Evolutionary conservation across 2,888 invertebrate species (phyloP), one percentile per base, ranked within the genome.

Genomic region (Xanthia icteritia): DNA sequence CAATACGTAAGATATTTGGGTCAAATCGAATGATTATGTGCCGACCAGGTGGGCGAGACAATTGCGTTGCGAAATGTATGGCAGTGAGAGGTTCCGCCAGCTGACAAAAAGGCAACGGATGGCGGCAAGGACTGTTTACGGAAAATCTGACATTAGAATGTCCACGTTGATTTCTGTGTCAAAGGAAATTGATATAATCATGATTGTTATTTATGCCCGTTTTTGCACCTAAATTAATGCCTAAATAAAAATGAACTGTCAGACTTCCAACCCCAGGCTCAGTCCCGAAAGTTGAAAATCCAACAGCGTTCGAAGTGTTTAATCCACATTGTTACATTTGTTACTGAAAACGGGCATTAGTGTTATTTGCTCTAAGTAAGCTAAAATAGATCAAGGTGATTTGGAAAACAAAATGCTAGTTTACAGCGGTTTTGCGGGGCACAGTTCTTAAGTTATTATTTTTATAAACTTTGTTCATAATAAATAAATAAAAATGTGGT

Each of bases 51-150:
- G 81, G 85, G 72, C 81, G 65, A 86, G 81, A 91, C 90, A 91
- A 90, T 90, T 84, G 86, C 61, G 75, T 92, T 92, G 89, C 89
- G 86, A 89, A 82, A 77, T 85, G 27, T 45, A 69, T 68, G 77
- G 58, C 60, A 80, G 89, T 89, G 88, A 90, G 85, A 83, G 91
- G 90, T 89, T 84, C 84, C 83, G 81, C 63, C 64, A 80, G 39
- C 60, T 51, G 58, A 15, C n/a, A 5, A 42, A 42, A 5, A 17
- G 27, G 45, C 8, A 27, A 71, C 89, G 88, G 88, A 91, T 83
- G 83, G 76, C 27, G 61, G 81, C 90, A 90, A 90, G 90, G 91
- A 78, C 82, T 80, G 17, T 63, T 20, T 61, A 51, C 23, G 64
- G 54, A 56, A 81, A 69, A 61, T 60, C 42, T 77, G 60, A 81